A percentile compares a stretch with the other conserved stretches of the same genome.
Evolutionary conservation across 2,888 invertebrate species (phyloP).

Genomic region (Lobophora halterata): DNA sequence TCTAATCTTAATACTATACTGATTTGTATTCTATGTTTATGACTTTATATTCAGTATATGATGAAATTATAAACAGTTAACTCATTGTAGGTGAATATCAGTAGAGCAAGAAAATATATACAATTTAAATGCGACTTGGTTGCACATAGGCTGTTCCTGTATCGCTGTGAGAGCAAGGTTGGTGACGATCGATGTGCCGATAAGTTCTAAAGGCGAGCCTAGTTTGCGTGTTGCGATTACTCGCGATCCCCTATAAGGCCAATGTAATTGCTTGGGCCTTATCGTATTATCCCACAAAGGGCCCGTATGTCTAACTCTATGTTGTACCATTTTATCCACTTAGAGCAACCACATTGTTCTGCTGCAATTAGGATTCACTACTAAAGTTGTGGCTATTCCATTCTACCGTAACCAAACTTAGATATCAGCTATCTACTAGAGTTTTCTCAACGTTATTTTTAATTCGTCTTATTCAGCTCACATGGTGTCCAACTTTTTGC

Average conservation of each 20-base stretch:
- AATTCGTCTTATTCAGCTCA: too few species aligned
- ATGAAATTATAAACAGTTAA: too few species aligned
- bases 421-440: too few species aligned
- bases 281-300: slow-evolving; percentile 27
- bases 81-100: too few species aligned
- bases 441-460: too few species aligned
- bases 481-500: too few species aligned
- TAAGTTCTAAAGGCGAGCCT: slow-evolving; percentile 23
- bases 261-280: slow-evolving; percentile 26
- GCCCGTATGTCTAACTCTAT: slow-evolving; percentile 27
- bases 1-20: too few species aligned
- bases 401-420: too few species aligned
- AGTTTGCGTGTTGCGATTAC: slow-evolving; percentile 21
- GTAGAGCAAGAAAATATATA: background rate
- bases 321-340: slow-evolving; percentile 26
- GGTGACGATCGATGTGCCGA: slow-evolving; percentile 18
- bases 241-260: slow-evolving; percentile 24
- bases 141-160: slow-evolving; percentile 5
- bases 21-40: too few species aligned
- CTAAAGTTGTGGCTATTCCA: background rate
- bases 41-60: too few species aligned
- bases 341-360: slow-evolving; percentile 24
- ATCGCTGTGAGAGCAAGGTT: slow-evolving; percentile 19
- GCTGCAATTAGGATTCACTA: slow-evolving; percentile 13
- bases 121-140: background rate